Conservation (phyloP, 2,888 invertebrate species). For the Acanthococcus lagerstroemiae region DNA sequence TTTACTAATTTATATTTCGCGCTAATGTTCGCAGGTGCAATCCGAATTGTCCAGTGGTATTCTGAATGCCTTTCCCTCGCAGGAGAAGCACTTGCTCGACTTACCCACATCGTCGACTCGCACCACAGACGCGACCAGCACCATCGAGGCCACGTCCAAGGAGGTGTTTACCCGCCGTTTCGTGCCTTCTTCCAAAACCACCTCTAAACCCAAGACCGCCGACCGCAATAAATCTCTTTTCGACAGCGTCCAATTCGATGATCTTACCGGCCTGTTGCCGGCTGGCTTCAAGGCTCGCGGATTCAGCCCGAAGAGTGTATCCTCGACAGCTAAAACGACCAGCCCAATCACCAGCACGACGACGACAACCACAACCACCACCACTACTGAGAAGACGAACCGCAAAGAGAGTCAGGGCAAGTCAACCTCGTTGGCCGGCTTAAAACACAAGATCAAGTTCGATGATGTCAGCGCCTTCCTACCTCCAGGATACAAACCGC, state of each 20-base stretch:
- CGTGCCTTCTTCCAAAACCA: slow-evolving; percentile 37
- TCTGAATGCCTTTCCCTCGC: slow-evolving; percentile 51
- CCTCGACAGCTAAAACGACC: slow-evolving; percentile 35
- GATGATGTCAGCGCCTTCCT: slow-evolving; percentile 47
- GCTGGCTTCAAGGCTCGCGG: slow-evolving; percentile 47
- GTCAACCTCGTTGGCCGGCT: slow-evolving; percentile 33
- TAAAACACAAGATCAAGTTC: slow-evolving; percentile 39
- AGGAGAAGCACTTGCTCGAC: slow-evolving; percentile 30
- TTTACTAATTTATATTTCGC: too few species aligned
- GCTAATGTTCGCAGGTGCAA: slow-evolving; percentile 53
- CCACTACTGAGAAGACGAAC: slow-evolving; percentile 32
- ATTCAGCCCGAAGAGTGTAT: slow-evolving; percentile 37
- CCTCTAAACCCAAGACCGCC: slow-evolving; percentile 37
- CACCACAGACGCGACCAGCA: slow-evolving; percentile 37
- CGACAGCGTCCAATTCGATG: slow-evolving; percentile 39
- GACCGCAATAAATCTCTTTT: slow-evolving; percentile 36
- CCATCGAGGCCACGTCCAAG: slow-evolving; percentile 45
- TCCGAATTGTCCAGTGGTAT: slow-evolving; percentile 72
- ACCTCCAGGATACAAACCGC: slow-evolving; percentile 52
- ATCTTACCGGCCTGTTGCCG: slow-evolving; percentile 45
- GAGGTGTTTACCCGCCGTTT: slow-evolving; percentile 37
- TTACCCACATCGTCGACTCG: slow-evolving; percentile 24
- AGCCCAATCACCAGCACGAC: slow-evolving; percentile 20
- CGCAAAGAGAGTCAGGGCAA: slow-evolving; percentile 31
- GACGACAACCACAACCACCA: slow-evolving; percentile 26